These are phyloP conservation scores for Eupeodes latifasciatus DNA, from an alignment of 2,888 invertebrate genomes.

Conservation along the genomic window DNA sequence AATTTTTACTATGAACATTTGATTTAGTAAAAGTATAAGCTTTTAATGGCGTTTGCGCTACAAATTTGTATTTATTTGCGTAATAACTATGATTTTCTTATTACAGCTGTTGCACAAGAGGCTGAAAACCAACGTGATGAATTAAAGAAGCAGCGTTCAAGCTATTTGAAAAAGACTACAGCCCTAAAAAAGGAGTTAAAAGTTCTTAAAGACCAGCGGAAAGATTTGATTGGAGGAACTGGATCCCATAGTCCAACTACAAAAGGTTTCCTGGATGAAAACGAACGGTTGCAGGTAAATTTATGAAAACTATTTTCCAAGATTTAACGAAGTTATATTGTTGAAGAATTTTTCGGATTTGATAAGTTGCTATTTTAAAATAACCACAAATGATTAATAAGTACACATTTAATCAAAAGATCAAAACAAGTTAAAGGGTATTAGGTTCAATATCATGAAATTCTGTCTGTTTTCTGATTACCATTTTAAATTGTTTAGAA, in stretches of 20 bases:
- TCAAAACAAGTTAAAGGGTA: no score
- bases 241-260: constrained; percentile 89
- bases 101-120: constrained; percentile 90
- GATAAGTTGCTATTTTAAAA: not conserved
- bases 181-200: constrained; percentile 91
- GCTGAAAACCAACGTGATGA: constrained; percentile 93
- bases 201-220: constrained; percentile 91
- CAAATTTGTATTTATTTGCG: no score
- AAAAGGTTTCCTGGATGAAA: constrained; percentile 91
- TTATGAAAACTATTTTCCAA: constrained; percentile 12
- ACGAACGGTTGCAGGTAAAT: constrained; percentile 92
- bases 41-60: no score
- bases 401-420: no score
- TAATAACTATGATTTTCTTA: not conserved
- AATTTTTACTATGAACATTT: no score
- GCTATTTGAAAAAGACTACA: constrained; percentile 90
- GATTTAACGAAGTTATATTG: constrained; percentile 40
- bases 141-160: constrained; percentile 91
- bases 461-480: no score
- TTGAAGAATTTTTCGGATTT: constrained; percentile 44
- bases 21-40: no score
- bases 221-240: constrained; percentile 87
- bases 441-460: no score
- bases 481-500: no score
- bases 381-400: no score